Percentiles rank a stretch among this genome's conserved stretches.
Conservation (phyloP, 2,888 invertebrate genomes). For the Nezara viridula region DNA sequence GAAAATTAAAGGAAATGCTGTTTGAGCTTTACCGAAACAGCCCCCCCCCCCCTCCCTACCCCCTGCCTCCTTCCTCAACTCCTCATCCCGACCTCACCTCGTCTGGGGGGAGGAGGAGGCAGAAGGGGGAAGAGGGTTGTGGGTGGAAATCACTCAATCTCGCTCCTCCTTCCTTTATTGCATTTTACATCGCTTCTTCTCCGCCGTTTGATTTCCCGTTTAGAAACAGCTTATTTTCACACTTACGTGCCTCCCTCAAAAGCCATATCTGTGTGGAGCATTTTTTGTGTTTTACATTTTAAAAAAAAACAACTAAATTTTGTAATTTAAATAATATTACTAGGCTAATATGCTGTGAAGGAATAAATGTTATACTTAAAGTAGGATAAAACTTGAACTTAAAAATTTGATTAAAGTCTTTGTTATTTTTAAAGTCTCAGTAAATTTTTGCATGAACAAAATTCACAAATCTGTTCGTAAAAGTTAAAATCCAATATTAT, state of each 20-base stretch:
- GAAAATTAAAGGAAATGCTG: constrained; percentile 21
- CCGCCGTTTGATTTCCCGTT: constrained; percentile 11
- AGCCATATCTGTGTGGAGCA: neutral
- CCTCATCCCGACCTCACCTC: too few relatives aligned
- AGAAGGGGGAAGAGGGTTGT: neutral
- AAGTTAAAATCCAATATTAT: too few relatives aligned
- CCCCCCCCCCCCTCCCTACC: neutral
- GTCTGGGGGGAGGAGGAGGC: neutral
- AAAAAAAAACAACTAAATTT: neutral
- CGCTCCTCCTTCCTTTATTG: constrained; percentile 33
- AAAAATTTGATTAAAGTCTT: too few relatives aligned
- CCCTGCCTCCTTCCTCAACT: too few relatives aligned
- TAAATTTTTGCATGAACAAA: too few relatives aligned
- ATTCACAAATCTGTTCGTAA: too few relatives aligned
- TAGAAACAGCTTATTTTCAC: constrained; percentile 42
- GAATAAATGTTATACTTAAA: too few relatives aligned
- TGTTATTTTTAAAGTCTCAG: too few relatives aligned
- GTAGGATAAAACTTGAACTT: too few relatives aligned
- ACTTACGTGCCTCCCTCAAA: neutral
- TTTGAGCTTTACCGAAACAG: neutral
- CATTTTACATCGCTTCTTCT: constrained; percentile 34
- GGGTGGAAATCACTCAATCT: constrained; percentile 41
- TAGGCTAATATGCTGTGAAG: too few relatives aligned
- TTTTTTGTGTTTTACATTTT: neutral
- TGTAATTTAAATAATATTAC: too few relatives aligned